Conservation (phyloP, 1,140 invertebrate genomes). For the Papilio helenus region DNA sequence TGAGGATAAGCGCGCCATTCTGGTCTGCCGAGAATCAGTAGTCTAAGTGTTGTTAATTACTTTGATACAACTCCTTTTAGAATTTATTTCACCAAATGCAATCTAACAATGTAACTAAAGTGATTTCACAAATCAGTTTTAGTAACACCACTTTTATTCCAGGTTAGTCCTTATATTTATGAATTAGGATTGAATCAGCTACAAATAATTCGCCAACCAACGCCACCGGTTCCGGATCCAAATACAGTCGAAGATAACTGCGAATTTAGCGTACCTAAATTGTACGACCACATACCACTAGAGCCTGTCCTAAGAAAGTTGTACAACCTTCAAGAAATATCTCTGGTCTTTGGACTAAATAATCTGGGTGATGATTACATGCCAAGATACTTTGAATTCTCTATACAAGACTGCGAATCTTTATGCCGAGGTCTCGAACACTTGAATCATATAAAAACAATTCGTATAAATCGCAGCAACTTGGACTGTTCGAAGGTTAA, state of each 20-base stretch:
- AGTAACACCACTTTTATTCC: constrained; percentile 38
- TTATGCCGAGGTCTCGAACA: constrained; percentile 73
- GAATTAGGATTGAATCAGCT: constrained; percentile 68
- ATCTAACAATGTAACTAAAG: constrained; percentile 11
- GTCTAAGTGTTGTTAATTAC: too few species aligned
- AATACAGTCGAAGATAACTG: constrained; percentile 67
- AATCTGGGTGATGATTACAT: constrained; percentile 64
- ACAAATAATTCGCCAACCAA: constrained; percentile 70
- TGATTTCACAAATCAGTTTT: not conserved
- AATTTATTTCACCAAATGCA: not conserved
- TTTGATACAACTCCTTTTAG: too few species aligned
- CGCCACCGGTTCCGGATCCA: constrained; percentile 55
- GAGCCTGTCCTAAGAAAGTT: constrained; percentile 64
- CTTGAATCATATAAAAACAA: constrained; percentile 64
- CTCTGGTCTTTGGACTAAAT: constrained; percentile 73
- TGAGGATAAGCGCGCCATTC: too few species aligned
- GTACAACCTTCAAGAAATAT: constrained; percentile 74
- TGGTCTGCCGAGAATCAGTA: too few species aligned
- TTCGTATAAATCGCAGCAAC: constrained; percentile 77
- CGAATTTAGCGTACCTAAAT: constrained; percentile 63
- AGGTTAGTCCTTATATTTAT: constrained; percentile 77
- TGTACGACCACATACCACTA: constrained; percentile 76
- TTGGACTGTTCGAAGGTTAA: constrained; percentile 76
- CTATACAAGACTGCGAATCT: constrained; percentile 70
- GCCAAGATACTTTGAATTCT: constrained; percentile 75